A percentile compares a stretch with the other conserved stretches of the same genome.
Evolutionary conservation across 1,140 invertebrate species (phyloP).

Genomic region (Acyrthosiphon pisum): DNA sequence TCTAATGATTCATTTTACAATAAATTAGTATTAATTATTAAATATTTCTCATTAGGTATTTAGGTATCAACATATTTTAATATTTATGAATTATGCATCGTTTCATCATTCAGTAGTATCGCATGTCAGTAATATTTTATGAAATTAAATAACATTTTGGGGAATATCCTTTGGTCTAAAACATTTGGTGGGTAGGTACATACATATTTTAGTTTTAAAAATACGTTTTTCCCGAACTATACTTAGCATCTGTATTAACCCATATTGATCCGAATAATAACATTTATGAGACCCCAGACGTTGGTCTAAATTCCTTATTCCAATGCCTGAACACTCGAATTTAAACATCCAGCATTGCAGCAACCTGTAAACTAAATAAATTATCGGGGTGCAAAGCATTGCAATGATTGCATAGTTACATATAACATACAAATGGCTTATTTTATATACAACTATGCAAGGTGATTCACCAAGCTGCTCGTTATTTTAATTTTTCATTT

Average conservation of each 20-base stretch:
- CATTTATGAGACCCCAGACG: background rate
- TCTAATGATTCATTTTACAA: too few relatives aligned
- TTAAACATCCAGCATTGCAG: too few relatives aligned
- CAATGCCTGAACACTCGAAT: background rate
- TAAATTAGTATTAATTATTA: too few relatives aligned
- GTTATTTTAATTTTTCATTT: too few relatives aligned
- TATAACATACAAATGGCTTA: background rate
- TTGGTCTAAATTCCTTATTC: background rate
- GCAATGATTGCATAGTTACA: background rate
- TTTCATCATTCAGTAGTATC: background rate
- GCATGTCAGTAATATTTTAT: background rate
- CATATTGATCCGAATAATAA: background rate
- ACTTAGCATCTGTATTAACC: background rate
- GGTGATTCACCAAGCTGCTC: too few relatives aligned
- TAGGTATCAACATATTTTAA: background rate
- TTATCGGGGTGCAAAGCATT: background rate
- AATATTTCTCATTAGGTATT: too few relatives aligned
- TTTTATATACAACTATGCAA: too few relatives aligned
- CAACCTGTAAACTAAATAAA: background rate
- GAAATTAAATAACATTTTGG: background rate
- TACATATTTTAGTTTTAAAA: background rate
- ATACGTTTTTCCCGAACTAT: background rate
- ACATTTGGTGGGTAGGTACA: background rate
- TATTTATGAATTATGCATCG: background rate
- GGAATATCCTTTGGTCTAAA: background rate